These are phyloP conservation scores for Rafetus swinhoei DNA, from an alignment of 2,113 vertebrate species.

Conservation along the genomic window DNA sequence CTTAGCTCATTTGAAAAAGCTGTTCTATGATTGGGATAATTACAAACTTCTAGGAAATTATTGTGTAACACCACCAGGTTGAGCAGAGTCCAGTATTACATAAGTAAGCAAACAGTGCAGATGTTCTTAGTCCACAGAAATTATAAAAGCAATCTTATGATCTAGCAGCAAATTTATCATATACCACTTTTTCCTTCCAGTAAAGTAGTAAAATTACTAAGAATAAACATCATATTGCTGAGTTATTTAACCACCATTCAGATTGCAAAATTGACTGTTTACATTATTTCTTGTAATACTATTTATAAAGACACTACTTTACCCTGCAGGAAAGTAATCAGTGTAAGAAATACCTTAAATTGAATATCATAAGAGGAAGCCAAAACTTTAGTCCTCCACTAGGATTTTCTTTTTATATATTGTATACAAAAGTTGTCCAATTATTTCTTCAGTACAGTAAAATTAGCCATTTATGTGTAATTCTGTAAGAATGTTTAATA, in stretches of 20 bases:
- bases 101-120: neutral
- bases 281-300: neutral
- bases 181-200: accelerated
- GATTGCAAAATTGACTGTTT: neutral
- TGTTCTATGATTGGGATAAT: neutral
- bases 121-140: neutral
- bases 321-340: neutral
- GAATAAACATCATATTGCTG: neutral
- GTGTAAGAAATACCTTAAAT: neutral
- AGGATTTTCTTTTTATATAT: neutral
- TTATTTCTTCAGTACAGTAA: neutral
- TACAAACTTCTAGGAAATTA: neutral
- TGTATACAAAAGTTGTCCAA: neutral
- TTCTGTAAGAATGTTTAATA: neutral
- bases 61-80: neutral
- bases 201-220: neutral
- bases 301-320: neutral
- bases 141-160: accelerated
- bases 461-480: neutral
- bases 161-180: neutral
- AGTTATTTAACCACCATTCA: accelerated
- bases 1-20: neutral
- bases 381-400: neutral
- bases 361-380: neutral
- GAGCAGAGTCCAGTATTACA: neutral